These are phyloP conservation scores for Nephila pilipes DNA, from an alignment of 1,140 invertebrate species.

Conservation along the genomic window DNA sequence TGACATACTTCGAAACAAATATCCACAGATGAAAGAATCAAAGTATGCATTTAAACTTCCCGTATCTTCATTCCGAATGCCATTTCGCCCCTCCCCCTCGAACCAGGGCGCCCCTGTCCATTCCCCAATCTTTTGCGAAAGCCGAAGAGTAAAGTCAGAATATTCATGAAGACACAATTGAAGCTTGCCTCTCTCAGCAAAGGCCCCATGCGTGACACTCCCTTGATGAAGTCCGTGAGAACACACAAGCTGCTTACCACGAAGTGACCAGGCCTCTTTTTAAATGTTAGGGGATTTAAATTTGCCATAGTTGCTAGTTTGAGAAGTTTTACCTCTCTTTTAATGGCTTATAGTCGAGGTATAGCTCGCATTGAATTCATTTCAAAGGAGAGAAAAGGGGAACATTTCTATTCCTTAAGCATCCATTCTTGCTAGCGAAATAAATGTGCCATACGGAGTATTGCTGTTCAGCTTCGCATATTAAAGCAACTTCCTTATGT, in stretches of 20 bases:
- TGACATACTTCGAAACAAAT: background rate
- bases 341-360: constrained; percentile 53
- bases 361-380: constrained; percentile 58
- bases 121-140: constrained; percentile 24
- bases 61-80: constrained; percentile 23
- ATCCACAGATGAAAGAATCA: background rate
- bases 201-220: constrained; percentile 37
- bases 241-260: constrained; percentile 45
- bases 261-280: constrained; percentile 69
- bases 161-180: constrained; percentile 67
- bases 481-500: background rate
- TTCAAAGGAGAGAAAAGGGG: background rate
- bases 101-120: background rate
- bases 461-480: background rate
- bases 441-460: background rate
- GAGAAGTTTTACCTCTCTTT: constrained; percentile 61
- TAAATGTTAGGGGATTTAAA: constrained; percentile 58
- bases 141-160: constrained; percentile 61
- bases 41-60: constrained; percentile 5
- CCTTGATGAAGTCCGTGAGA: constrained; percentile 72
- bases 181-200: constrained; percentile 28
- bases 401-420: background rate
- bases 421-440: background rate
- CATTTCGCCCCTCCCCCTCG: background rate
- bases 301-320: constrained; percentile 63